Conservation (phyloP, 2,113 vertebrate genomes). For the Plecturocebus donacophilus region DNA sequence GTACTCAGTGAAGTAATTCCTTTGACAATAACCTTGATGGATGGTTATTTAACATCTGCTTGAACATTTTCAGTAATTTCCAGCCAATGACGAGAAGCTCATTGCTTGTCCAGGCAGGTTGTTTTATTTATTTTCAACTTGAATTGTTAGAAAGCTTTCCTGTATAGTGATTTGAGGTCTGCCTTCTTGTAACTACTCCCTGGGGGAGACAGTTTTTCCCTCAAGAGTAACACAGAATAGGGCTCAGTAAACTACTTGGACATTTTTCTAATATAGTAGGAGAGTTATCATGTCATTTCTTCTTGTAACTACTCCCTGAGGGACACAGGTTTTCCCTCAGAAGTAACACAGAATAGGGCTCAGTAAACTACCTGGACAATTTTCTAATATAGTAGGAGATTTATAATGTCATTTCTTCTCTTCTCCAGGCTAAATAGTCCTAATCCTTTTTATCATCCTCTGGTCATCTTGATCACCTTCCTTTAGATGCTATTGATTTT, state of each 20-base stretch:
- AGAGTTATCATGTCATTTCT: neutral
- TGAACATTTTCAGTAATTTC: constrained; percentile 22
- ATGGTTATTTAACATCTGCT: constrained; percentile 47
- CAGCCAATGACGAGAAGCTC: neutral
- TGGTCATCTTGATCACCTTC: neutral
- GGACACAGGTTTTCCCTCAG: neutral
- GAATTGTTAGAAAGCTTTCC: neutral
- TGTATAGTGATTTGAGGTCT: constrained; percentile 1
- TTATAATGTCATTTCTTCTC: neutral
- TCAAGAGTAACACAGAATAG: neutral
- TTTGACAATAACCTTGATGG: constrained; percentile 44
- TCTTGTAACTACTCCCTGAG: neutral
- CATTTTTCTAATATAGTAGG: neutral
- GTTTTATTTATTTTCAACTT: constrained; percentile 42
- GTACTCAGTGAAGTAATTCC: constrained; percentile 39
- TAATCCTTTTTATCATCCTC: neutral
- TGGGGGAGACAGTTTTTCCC: neutral
- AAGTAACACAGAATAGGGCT: neutral
- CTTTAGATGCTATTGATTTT: neutral
- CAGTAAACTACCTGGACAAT: neutral
- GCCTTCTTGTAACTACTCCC: neutral
- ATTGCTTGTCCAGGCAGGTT: neutral
- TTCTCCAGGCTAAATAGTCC: neutral
- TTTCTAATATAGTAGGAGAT: neutral
- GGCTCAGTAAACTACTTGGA: neutral